These are phyloP conservation scores for Pimpla rufipes DNA, from an alignment of 2,888 invertebrate species.

Conservation along the genomic window DNA sequence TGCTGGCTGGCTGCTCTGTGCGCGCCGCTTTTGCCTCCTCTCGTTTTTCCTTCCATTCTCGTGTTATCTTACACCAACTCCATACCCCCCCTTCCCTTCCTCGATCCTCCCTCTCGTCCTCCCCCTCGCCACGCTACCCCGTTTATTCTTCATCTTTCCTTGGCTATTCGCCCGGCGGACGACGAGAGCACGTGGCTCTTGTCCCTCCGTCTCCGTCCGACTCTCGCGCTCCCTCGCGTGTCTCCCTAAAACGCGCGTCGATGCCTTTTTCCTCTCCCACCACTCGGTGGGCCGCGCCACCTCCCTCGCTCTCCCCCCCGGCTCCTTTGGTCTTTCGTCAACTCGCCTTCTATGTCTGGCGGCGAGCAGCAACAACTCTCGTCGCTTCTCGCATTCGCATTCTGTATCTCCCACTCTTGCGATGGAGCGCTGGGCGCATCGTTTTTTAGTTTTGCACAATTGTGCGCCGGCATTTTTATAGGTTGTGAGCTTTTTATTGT, in stretches of 20 bases:
- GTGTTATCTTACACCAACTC: constrained; percentile 16
- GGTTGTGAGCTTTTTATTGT: no score
- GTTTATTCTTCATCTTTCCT: constrained; percentile 13
- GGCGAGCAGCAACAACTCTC: no score
- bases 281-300: neutral
- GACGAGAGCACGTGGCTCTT: constrained; percentile 27
- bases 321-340: constrained; percentile 40
- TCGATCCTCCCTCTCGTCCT: no score
- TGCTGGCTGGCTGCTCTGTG: constrained; percentile 57
- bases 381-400: neutral
- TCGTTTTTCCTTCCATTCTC: constrained; percentile 44
- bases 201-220: neutral
- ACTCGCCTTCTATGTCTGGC: neutral
- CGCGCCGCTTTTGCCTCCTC: constrained; percentile 63
- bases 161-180: neutral
- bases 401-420: constrained; percentile 49
- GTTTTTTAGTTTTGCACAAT: no score
- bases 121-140: neutral
- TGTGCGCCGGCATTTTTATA: no score
- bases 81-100: no score
- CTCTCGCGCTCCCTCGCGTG: neutral
- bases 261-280: constrained; percentile 30
- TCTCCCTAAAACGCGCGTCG: neutral
- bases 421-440: no score
- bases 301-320: constrained; percentile 23